Evolutionary conservation across 2,113 vertebrate genomes (phyloP).

Genomic region (Mormyrus iriodes): DNA sequence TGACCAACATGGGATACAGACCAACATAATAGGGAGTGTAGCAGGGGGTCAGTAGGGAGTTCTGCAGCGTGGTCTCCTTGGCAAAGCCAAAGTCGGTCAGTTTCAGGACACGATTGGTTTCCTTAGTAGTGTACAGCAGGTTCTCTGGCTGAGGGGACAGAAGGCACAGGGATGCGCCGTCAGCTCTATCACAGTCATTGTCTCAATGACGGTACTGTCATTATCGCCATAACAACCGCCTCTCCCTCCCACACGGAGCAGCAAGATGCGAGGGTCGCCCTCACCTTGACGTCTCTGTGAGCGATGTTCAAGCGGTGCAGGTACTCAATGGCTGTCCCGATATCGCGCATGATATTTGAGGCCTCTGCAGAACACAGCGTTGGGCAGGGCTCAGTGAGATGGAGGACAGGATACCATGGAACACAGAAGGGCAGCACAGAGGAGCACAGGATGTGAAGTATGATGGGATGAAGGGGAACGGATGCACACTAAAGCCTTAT

Average conservation of each 20-base stretch:
- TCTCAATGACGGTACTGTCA: not conserved
- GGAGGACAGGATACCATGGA: not conserved
- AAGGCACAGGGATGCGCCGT: not conserved
- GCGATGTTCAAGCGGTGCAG: constrained; percentile 82
- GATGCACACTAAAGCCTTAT: not conserved
- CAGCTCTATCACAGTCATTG: not conserved
- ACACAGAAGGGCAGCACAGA: not conserved
- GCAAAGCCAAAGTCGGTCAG: constrained; percentile 91
- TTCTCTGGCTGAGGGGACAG: constrained; percentile 74
- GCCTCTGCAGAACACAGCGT: constrained; percentile 65
- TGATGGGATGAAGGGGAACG: not conserved
- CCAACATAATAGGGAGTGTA: constrained; percentile 98
- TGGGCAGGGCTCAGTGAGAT: not conserved
- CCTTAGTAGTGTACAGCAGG: constrained; percentile 82
- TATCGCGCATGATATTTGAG: constrained; percentile 84
- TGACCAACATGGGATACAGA: constrained; percentile 52
- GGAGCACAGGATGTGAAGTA: not conserved
- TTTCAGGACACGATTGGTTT: constrained; percentile 74
- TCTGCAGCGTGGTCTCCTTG: constrained; percentile 81
- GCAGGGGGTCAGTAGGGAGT: constrained; percentile 78
- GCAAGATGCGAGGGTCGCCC: not conserved
- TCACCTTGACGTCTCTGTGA: constrained; percentile 86
- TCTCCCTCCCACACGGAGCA: not conserved
- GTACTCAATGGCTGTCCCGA: constrained; percentile 80
- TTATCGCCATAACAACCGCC: constrained; percentile 17